These are phyloP conservation scores for Hyposmocoma kahamanoa DNA, from an alignment of 1,140 invertebrate species.

Conservation along the genomic window DNA sequence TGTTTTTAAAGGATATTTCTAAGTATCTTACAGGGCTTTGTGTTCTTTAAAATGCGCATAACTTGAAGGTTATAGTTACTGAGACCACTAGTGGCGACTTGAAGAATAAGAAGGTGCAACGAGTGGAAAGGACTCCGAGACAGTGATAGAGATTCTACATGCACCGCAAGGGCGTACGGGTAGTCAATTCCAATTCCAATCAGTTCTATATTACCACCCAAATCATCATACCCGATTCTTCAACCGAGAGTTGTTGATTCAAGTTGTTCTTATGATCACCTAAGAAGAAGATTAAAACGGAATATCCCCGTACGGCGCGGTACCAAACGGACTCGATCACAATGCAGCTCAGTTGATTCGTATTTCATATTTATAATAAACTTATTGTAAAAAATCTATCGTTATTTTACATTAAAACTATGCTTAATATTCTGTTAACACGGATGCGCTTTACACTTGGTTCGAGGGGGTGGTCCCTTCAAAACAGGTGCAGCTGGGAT, in stretches of 20 bases:
- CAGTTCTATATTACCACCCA: too few species aligned
- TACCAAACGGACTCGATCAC: constrained; percentile 49
- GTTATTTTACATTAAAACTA: constrained; percentile 60
- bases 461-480: constrained; percentile 18
- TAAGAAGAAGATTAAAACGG: too few species aligned
- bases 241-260: too few species aligned
- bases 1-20: too few species aligned
- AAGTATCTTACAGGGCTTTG: too few species aligned
- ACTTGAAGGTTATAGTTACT: too few species aligned
- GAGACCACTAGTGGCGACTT: too few species aligned
- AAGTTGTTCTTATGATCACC: too few species aligned
- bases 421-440: constrained; percentile 24
- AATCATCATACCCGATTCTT: too few species aligned
- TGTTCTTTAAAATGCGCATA: too few species aligned
- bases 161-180: constrained; percentile 12
- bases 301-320: neutral
- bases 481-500: constrained; percentile 13
- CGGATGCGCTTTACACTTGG: constrained; percentile 10
- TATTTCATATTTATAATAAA: constrained; percentile 48
- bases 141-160: constrained; percentile 29
- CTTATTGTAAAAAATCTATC: constrained; percentile 68
- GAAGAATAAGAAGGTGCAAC: constrained; percentile 22
- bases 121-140: constrained; percentile 29
- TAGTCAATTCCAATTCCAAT: too few species aligned
- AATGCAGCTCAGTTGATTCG: constrained; percentile 68